Percentiles rank a stretch among this genome's conserved stretches.
These are phyloP conservation scores for Cephalopholis sonnerati DNA, from an alignment of 2,113 vertebrate genomes.

Conservation along the genomic window DNA sequence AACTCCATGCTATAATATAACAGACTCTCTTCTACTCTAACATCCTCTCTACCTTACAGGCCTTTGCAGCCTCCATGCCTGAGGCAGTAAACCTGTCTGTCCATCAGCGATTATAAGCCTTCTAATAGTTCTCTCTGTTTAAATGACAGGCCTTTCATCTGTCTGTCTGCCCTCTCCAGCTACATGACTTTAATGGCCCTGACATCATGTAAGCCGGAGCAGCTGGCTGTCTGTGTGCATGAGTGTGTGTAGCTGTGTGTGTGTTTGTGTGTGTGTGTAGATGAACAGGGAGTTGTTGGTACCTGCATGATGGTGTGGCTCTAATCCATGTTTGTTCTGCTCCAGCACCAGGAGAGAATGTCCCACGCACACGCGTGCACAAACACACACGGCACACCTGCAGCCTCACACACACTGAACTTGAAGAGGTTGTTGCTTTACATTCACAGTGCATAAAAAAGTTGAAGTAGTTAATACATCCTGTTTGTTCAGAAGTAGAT, in stretches of 20 bases:
- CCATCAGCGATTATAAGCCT: conserved; percentile 64
- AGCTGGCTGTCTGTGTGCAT: conserved; percentile 68
- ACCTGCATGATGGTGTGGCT: conserved; percentile 80
- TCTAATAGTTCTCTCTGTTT: conserved; percentile 69
- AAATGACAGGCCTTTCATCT: conserved; percentile 79
- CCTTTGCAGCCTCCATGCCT: conserved; percentile 42
- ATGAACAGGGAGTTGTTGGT: conserved; percentile 73
- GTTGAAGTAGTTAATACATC: conserved; percentile 47
- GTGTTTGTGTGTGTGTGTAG: conserved; percentile 37
- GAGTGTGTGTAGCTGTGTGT: conserved; percentile 31
- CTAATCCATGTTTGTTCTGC: conserved; percentile 84
- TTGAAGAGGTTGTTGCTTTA: not conserved
- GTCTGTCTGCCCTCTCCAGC: conserved; percentile 68
- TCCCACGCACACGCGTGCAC: conserved; percentile 47
- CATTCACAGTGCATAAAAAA: conserved; percentile 15
- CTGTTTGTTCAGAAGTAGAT: conserved; percentile 48
- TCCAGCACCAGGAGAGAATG: conserved; percentile 78
- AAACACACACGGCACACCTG: conserved; percentile 67
- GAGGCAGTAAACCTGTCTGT: conserved; percentile 67
- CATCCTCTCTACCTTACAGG: conserved; percentile 4
- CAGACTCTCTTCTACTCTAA: not conserved
- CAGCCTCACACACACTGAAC: conserved; percentile 32
- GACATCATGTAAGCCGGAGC: conserved; percentile 80
- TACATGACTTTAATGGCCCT: conserved; percentile 80
- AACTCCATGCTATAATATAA: not conserved